phyloP scores from a whole-genome alignment of 2,797 vertebrate genomes.

The Anableps anableps region DNA sequence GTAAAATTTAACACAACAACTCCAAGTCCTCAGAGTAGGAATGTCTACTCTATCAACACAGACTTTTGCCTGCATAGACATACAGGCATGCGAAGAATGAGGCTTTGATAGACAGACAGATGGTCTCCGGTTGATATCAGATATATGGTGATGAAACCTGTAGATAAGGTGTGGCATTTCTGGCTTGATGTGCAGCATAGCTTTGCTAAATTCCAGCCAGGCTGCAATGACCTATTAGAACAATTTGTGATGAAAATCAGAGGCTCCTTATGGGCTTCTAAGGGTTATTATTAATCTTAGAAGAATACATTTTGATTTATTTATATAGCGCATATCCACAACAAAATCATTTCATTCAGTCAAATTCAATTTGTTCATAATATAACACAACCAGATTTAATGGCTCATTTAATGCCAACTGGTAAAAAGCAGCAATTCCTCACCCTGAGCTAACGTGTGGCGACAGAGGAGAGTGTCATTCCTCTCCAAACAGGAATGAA shows the following conservation, averaged over 20 bases:
- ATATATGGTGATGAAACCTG: constrained; percentile 33
- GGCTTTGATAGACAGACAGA: constrained; percentile 25
- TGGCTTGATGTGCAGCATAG: constrained; percentile 28
- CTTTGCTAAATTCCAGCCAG: constrained; percentile 41
- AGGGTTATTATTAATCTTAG: background rate
- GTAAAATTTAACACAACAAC: constrained; percentile 20
- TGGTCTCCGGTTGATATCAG: constrained; percentile 55
- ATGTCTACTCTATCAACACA: constrained; percentile 27
- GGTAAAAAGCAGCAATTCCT: background rate
- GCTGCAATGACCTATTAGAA: constrained; percentile 4
- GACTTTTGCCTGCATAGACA: constrained; percentile 35
- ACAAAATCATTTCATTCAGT: background rate
- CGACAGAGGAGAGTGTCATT: background rate
- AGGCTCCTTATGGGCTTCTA: constrained; percentile 14
- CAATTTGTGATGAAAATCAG: constrained; percentile 39
- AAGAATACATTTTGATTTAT: background rate
- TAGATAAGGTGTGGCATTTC: constrained; percentile 62
- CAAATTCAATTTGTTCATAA: background rate
- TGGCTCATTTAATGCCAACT: background rate
- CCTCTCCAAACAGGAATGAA: no score
- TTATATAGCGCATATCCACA: background rate
- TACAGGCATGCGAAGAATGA: constrained; percentile 67
- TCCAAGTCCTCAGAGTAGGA: constrained; percentile 24
- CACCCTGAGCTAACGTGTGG: background rate
- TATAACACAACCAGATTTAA: no score